Percentiles rank a stretch among this genome's conserved stretches.
Evolutionary conservation across 1,140 invertebrate species (phyloP).

Genomic region (Nasonia vitripennis): DNA sequence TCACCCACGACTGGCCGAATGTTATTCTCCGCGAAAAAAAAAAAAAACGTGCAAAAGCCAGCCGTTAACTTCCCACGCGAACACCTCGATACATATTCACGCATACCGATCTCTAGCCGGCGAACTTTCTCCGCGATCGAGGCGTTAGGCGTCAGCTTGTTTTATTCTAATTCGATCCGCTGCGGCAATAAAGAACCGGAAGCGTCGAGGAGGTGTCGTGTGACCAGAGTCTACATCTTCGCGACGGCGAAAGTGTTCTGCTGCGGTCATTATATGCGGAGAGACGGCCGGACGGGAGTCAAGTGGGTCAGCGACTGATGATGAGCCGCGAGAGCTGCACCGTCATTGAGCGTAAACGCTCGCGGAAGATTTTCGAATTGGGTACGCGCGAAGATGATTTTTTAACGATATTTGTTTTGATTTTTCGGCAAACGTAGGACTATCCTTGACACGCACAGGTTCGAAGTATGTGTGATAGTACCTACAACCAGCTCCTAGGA

Average conservation of each 20-base stretch:
- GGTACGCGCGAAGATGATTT: too few relatives aligned
- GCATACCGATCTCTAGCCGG: too few relatives aligned
- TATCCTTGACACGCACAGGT: not conserved
- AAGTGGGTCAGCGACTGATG: not conserved
- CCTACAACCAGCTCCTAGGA: not conserved
- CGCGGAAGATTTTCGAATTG: too few relatives aligned
- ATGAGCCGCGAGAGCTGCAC: not conserved
- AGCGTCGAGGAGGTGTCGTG: not conserved
- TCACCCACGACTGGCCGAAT: too few relatives aligned
- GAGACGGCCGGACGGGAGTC: not conserved
- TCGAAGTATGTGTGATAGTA: not conserved
- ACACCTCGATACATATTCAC: not conserved
- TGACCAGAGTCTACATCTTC: not conserved
- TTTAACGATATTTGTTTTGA: not conserved
- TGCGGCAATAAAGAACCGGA: not conserved
- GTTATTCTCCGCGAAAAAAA: not conserved
- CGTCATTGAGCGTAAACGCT: not conserved
- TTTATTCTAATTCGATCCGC: not conserved
- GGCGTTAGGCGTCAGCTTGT: not conserved
- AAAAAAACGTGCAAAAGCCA: not conserved
- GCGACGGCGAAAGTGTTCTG: not conserved
- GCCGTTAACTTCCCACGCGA: not conserved
- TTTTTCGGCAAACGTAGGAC: not conserved
- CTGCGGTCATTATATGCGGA: too few relatives aligned
- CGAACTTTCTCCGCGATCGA: not conserved